phyloP scores from a whole-genome alignment of 2,888 invertebrate species.

The Agrotis puta region DNA sequence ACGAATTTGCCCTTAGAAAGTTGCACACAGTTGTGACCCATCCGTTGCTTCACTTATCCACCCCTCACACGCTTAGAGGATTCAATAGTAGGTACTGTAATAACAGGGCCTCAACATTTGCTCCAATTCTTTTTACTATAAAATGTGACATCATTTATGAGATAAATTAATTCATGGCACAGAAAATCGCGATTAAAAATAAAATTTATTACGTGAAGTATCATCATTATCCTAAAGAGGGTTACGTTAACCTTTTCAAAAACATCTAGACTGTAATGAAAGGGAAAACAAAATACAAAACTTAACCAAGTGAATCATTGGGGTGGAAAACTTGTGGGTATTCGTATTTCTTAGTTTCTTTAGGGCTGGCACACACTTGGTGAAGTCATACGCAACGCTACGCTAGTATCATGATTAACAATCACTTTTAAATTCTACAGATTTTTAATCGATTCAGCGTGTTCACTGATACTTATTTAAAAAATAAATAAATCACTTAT shows the following conservation, averaged over 20 bases:
- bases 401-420: no score
- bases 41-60: not conserved
- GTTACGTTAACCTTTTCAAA: conserved; percentile 52
- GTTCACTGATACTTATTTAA: no score
- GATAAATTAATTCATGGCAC: conserved; percentile 7
- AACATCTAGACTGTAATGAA: conserved; percentile 22
- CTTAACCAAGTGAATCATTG: conserved; percentile 45
- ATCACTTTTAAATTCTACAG: no score
- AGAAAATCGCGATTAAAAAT: conserved; percentile 22
- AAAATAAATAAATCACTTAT: no score
- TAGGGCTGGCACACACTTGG: conserved; percentile 2
- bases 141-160: conserved; percentile 68
- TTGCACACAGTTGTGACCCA: not conserved
- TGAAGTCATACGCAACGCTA: not conserved
- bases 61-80: not conserved
- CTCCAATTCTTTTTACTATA: not conserved
- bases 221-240: not conserved
- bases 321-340: conserved; percentile 35
- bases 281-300: conserved; percentile 30
- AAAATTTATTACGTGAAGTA: conserved; percentile 14
- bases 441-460: no score
- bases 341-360: conserved; percentile 23
- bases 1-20: not conserved
- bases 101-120: not conserved
- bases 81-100: not conserved